Evolutionary conservation across 2,113 vertebrate species (phyloP).

Genomic region (Corythornis madagascariensis): DNA sequence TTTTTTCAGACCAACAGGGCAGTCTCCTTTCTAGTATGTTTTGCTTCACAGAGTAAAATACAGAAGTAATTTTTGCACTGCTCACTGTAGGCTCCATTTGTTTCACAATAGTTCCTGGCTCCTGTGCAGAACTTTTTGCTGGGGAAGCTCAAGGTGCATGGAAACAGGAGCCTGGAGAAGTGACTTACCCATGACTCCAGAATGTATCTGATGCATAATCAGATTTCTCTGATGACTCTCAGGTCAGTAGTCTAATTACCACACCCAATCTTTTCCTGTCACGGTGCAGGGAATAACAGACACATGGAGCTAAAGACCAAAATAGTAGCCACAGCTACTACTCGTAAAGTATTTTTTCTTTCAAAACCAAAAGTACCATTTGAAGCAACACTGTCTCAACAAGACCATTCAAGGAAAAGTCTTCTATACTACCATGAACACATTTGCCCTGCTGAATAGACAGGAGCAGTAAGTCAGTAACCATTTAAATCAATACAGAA

Average conservation of each 20-base stretch:
- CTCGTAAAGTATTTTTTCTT: neutral
- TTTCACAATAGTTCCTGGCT: neutral
- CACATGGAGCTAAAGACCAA: neutral
- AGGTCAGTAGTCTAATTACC: constrained; percentile 27
- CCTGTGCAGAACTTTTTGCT: neutral
- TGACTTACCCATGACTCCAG: neutral
- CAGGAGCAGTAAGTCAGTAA: neutral
- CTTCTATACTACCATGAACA: neutral
- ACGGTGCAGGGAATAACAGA: neutral
- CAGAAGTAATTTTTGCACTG: neutral
- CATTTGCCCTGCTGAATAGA: neutral
- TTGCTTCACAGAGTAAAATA: neutral
- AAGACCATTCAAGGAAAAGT: neutral
- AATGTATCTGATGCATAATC: neutral
- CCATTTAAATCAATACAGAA: neutral
- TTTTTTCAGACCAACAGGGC: neutral
- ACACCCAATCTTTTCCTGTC: constrained; percentile 48
- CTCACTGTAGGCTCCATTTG: neutral
- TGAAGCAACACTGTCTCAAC: neutral
- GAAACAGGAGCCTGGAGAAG: neutral
- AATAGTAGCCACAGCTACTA: constrained; percentile 15
- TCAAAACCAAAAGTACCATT: neutral
- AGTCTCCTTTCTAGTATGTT: neutral
- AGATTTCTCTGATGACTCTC: constrained; percentile 19
- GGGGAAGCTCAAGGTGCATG: neutral